These are phyloP conservation scores for Hyalella azteca DNA, from an alignment of 2,888 invertebrate species.

Conservation along the genomic window DNA sequence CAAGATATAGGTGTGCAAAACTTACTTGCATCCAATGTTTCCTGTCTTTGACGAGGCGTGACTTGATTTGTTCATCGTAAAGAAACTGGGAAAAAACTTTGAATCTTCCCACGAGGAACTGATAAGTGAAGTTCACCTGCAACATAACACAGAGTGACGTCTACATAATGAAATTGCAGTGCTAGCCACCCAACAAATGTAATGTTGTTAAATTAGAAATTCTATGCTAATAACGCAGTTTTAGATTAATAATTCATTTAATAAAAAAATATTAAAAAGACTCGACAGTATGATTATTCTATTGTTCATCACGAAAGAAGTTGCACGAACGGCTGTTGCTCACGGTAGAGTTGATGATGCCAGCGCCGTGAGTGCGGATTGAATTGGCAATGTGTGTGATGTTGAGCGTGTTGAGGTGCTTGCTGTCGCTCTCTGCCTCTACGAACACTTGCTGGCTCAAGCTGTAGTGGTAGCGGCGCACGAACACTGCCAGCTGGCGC, in stretches of 20 bases:
- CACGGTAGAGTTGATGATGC: conserved; percentile 93
- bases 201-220: too few species aligned
- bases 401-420: conserved; percentile 87
- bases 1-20: neutral
- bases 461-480: conserved; percentile 91
- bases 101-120: conserved; percentile 91
- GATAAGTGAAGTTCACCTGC: conserved; percentile 82
- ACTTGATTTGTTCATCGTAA: conserved; percentile 97
- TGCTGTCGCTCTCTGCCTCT: conserved; percentile 76
- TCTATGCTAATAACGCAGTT: too few species aligned
- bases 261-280: too few species aligned
- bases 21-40: conserved; percentile 80
- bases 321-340: too few species aligned
- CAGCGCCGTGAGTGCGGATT: conserved; percentile 93
- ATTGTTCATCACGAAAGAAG: too few species aligned
- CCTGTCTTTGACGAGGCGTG: conserved; percentile 86
- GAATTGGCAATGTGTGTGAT: conserved; percentile 91
- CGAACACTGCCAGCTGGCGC: conserved; percentile 94
- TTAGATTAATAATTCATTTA: too few species aligned
- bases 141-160: too few species aligned
- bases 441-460: conserved; percentile 84
- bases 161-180: too few species aligned
- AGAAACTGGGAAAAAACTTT: conserved; percentile 95
- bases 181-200: too few species aligned
- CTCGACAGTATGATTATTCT: too few species aligned